These are phyloP conservation scores for Eulemur coronatus DNA, from an alignment of 2,797 vertebrate genomes.

Conservation along the genomic window DNA sequence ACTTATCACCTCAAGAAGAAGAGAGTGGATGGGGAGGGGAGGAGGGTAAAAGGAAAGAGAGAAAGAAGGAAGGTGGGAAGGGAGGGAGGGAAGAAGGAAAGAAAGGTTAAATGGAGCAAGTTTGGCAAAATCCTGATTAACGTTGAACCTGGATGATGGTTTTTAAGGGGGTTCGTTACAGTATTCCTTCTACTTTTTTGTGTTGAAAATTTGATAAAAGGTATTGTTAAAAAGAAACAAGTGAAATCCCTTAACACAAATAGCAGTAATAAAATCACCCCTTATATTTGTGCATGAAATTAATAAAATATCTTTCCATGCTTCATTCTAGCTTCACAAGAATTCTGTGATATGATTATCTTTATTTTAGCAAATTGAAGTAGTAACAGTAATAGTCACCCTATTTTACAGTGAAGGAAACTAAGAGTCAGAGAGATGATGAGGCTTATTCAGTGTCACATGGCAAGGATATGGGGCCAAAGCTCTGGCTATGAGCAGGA, in stretches of 20 bases:
- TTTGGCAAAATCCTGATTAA: background rate
- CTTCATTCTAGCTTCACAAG: background rate
- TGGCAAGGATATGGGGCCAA: background rate
- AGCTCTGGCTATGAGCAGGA: background rate
- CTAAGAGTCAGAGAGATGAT: background rate
- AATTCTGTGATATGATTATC: background rate
- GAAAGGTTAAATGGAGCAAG: background rate
- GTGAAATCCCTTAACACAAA: background rate
- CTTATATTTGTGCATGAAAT: background rate
- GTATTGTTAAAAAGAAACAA: background rate
- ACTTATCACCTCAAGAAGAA: background rate
- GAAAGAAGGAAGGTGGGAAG: background rate
- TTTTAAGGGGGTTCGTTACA: background rate
- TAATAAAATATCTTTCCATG: background rate
- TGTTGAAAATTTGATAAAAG: background rate
- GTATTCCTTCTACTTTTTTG: background rate
- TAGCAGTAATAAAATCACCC: background rate
- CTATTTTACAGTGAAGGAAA: background rate
- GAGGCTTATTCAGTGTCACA: background rate
- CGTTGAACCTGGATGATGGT: background rate
- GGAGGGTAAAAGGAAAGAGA: background rate
- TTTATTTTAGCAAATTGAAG: background rate
- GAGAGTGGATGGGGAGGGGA: background rate
- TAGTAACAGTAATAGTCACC: background rate
- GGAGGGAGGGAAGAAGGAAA: background rate